Base-by-base conservation (phyloP, 2,797 vertebrate species). In the Podarcis siculus region DNA sequence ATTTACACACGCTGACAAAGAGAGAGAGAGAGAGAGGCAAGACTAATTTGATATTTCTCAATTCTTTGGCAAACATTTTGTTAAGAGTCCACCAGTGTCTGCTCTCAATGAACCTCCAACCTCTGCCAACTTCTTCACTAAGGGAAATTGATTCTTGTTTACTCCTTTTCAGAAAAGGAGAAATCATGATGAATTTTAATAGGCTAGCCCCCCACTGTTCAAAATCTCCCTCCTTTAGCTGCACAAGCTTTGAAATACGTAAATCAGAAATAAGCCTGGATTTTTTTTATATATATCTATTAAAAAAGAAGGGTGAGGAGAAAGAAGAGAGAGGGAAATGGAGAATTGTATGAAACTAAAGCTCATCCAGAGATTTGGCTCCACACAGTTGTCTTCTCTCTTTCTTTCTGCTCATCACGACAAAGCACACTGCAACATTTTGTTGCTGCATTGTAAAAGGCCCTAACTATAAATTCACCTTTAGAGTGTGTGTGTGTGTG, bases 141-240 rank as follows among this genome's bases (percentile, higher is more conserved):
- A 90, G 90, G 92, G 94, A 95, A 97, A 96, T 45, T 93, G 91
- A 93, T 96, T 95, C 91, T 91, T 95, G 88, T 95, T 97, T 95
- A 95, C 82, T 87, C 87, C 42, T 96, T 89, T 94, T 93, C 89
- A 89, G 83, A 92, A 89, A 91, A 93, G 86, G 88, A 83, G 90
- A 66, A 95, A 92, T 94, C 82, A 25, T 79, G 67, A 92, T 92
- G 86, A 93, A 95, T 97, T 96, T 96, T 95, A 94, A 95, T 93
- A 96, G 78, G 82, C 86, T 95, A 89, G 93, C 83, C 89, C 88
- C 91, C 86, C 82, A 92, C 87, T 91, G 89, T 81, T 95, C 82
- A 89, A 95, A 95, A 95, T 94, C 86, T 95, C 89, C 77, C 69
- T 95, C 80, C 85, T 93, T 95, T 93, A 91, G 86, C 66, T 94